These are phyloP conservation scores for Acanthosepion pharaonis DNA, from an alignment of 2,888 invertebrate genomes.

Conservation along the genomic window DNA sequence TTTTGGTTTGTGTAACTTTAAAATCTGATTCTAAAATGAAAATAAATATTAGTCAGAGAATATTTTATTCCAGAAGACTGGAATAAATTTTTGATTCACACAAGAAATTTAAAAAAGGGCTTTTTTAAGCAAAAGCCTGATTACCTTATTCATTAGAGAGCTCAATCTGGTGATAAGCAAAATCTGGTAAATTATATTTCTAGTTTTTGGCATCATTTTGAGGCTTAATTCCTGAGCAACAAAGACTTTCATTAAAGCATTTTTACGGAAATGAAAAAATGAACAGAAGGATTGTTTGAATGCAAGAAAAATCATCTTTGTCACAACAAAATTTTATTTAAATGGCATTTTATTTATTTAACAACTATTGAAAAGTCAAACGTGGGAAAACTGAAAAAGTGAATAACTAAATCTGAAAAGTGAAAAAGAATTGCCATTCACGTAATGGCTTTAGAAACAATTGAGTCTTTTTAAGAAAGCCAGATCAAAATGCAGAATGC, in stretches of 20 bases:
- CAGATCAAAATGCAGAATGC: background rate
- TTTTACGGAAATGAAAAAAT: background rate
- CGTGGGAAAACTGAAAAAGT: conserved; percentile 11
- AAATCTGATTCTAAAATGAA: background rate
- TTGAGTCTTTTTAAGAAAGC: background rate
- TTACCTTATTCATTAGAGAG: background rate
- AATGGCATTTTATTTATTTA: background rate
- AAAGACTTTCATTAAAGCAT: background rate
- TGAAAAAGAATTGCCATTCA: background rate
- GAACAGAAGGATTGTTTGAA: background rate
- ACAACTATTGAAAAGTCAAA: background rate
- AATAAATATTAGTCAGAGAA: background rate
- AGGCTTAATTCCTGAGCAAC: too few relatives aligned
- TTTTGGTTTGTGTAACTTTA: too few relatives aligned
- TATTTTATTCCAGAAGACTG: background rate
- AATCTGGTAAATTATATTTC: background rate
- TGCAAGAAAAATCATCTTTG: background rate
- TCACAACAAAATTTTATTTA: background rate
- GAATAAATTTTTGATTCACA: background rate
- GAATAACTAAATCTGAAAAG: background rate
- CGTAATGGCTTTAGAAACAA: background rate
- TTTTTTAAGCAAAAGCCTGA: background rate
- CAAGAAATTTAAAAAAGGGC: background rate
- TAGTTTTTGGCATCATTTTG: background rate
- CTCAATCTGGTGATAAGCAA: background rate